These are phyloP conservation scores for Mionectes macconnelli DNA, from an alignment of 2,113 vertebrate genomes.

Conservation along the genomic window DNA sequence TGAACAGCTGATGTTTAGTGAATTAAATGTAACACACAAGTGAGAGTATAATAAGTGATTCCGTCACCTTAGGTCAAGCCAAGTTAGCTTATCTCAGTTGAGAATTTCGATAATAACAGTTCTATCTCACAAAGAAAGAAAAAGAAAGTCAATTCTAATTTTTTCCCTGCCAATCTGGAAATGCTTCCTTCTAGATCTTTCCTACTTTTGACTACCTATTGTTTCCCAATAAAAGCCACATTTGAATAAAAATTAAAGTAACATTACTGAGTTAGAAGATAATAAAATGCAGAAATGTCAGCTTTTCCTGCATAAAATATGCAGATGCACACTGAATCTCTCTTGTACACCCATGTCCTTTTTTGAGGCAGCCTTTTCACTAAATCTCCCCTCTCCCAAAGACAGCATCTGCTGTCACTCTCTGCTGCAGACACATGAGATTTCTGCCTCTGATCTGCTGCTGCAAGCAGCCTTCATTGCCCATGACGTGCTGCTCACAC, in stretches of 20 bases:
- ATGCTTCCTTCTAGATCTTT: background rate
- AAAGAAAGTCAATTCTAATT: background rate
- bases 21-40: background rate
- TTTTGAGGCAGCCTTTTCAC: background rate
- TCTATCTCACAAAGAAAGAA: background rate
- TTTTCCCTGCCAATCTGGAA: background rate
- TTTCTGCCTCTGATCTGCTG: background rate
- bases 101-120: background rate
- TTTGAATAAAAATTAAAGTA: background rate
- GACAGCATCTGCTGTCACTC: slow-evolving; percentile 12
- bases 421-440: background rate
- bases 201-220: background rate
- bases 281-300: background rate
- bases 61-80: background rate
- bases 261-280: background rate
- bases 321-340: background rate
- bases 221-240: background rate
- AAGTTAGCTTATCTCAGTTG: background rate
- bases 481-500: background rate
- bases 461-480: background rate
- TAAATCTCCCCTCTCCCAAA: background rate
- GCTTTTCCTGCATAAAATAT: background rate
- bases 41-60: background rate
- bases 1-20: background rate
- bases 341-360: background rate